phyloP scores from a whole-genome alignment of 2,888 invertebrate genomes.

The Magallana nippona region DNA sequence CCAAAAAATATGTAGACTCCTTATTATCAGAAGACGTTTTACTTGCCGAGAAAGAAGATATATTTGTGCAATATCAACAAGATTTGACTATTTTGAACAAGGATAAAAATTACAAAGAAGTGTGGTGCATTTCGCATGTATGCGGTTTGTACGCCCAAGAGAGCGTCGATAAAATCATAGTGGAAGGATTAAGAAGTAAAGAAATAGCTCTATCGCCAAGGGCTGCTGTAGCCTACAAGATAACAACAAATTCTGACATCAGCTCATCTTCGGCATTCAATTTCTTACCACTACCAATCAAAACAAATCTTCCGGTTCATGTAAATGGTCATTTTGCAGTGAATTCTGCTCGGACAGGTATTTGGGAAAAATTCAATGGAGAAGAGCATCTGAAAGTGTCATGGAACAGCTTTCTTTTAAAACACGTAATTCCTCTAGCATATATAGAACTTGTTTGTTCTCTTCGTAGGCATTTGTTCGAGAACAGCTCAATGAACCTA shows the following conservation, averaged over 20 bases:
- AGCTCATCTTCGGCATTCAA: constrained; percentile 60
- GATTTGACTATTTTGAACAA: neutral
- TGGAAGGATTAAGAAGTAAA: constrained; percentile 55
- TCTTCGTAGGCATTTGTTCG: neutral
- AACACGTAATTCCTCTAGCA: constrained; percentile 64
- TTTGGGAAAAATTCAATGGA: constrained; percentile 50
- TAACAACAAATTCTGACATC: neutral
- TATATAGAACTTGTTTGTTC: constrained; percentile 51
- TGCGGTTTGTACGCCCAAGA: constrained; percentile 59
- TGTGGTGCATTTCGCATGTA: constrained; percentile 5
- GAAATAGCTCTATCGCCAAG: constrained; percentile 65
- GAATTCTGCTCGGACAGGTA: constrained; percentile 52
- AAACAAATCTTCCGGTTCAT: constrained; percentile 66
- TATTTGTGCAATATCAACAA: constrained; percentile 1
- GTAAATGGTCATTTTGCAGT: constrained; percentile 70
- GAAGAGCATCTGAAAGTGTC: constrained; percentile 34
- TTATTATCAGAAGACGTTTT: constrained; percentile 62
- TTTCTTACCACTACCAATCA: constrained; percentile 66
- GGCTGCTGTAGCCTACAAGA: constrained; percentile 64
- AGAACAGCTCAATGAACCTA: neutral
- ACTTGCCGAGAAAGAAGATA: constrained; percentile 49
- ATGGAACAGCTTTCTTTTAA: constrained; percentile 68
- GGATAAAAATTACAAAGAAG: neutral
- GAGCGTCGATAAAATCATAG: constrained; percentile 51
- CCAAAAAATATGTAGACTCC: neutral